These are phyloP conservation scores for Brenthis ino DNA, from an alignment of 2,888 invertebrate genomes.

Conservation along the genomic window DNA sequence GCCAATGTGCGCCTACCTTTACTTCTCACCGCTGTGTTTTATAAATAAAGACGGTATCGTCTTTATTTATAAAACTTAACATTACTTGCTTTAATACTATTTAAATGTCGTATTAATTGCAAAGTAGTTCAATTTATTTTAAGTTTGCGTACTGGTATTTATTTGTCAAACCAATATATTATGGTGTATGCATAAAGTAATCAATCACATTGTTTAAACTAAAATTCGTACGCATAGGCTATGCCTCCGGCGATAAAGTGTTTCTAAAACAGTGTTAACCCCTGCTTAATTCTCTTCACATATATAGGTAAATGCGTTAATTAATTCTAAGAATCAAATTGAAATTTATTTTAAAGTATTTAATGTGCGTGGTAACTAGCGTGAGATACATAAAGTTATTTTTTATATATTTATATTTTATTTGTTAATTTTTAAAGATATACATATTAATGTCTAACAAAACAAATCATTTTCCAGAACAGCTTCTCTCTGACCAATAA, in stretches of 20 bases:
- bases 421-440: too few species aligned
- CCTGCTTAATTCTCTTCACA: constrained; percentile 40
- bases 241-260: constrained; percentile 49
- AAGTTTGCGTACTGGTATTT: neutral
- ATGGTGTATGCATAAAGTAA: constrained; percentile 37
- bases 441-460: too few species aligned
- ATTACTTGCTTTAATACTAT: neutral
- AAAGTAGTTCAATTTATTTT: neutral
- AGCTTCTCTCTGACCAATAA: too few species aligned
- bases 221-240: constrained; percentile 41
- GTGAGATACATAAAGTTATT: neutral
- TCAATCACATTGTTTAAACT: constrained; percentile 47
- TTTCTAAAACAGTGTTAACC: constrained; percentile 38
- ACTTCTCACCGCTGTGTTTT: constrained; percentile 30
- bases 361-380: neutral
- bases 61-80: constrained; percentile 6
- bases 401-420: too few species aligned
- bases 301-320: constrained; percentile 33
- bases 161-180: constrained; percentile 24
- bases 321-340: constrained; percentile 3
- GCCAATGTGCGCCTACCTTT: constrained; percentile 42
- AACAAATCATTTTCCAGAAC: too few species aligned
- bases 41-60: too few species aligned
- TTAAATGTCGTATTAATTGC: neutral
- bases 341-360: neutral